Evolutionary conservation across 2,888 invertebrate species (phyloP), one percentile per base, ranked within the genome.

Genomic region (Napeogenes inachia): DNA sequence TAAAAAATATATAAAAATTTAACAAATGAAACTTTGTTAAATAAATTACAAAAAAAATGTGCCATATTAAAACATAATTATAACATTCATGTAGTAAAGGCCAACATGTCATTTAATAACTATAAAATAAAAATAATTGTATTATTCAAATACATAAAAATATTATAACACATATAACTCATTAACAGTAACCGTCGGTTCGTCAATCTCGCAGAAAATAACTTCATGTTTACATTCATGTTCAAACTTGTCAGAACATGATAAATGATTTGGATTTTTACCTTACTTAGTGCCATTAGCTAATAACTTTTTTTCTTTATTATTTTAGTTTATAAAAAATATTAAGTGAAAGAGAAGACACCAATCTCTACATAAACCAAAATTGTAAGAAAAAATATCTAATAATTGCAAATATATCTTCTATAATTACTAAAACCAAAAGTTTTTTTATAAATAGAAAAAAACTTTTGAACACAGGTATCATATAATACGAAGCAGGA

Each of bases 131-230:
- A 2, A 42, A 10, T 10, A 10, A 42, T 10, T 2, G 3, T 10
- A 42, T 42, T 5, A 42, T 42, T 10, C 10, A 0, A 42, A 42
- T 10, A 42, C 2, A 42, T 21, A 42, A 8, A 2, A 42, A 42
- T 42, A 10, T 3, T 6, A 10, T 10, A 61, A 60, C 47, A 65
- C 54, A 68, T 67, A 61, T 71, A 71, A 74, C 71, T 76, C 75
- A 74, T 79, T 79, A 78, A 78, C 76, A 77, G 68, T 76, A 77
- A 55, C 54, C 63, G 64, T 64, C 67, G 63, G 67, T 67, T 76
- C 80, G 79, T 84, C 80, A 80, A 82, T 86, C 79, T 77, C 72
- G 75, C 71, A 75, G 60, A 76, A 86, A 85, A 85, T 86, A 85
- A 68, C 76, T 72, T 0, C 64, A 57, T 80, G 82, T 84, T 84